Base-by-base conservation (phyloP, 2,888 invertebrate species). In the Spodoptera littoralis region DNA sequence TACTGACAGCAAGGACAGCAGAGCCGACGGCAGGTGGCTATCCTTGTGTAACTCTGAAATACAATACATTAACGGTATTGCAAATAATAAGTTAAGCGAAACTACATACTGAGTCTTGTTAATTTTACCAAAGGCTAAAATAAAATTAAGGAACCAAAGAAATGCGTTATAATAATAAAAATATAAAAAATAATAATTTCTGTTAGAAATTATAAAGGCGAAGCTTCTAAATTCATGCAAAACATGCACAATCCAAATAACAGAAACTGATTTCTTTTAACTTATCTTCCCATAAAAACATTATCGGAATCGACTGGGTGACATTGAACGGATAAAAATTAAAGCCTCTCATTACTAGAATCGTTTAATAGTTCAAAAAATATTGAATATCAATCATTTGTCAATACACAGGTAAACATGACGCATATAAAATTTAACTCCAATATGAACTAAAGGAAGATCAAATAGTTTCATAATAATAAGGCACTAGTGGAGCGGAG, bases 121-220 rank as follows among this genome's bases (percentile, higher is more conserved):
- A 95, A 90, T 95, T 93, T 92, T 96, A 93, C 81, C 95, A 86
- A 84, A 93, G 92, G 94, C 93, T 92, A 91, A 91, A 82, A 90
- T 92, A 90, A 92, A 91, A 93, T 93, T 92, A 94, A 94, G 94
- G 94, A 94, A 94, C 94, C 94, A 94, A 94, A 94, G 94, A 94
- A 94, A 94, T 94, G 94, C 94, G 94, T 94, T 94, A 94, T 89
- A 88, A 89, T 91, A 90, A 90, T 88, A 88, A 88, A 84, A 84
- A 84, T 77, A 85, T 81, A 84, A 84, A 81, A 79, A 84, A 82
- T 77, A 82, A 89, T 86, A 90, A 89, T 90, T 85, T 92, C 92
- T 84, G 94, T 94, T 94, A 94, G 93, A 92, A 91, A 92, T 91
- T 84, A 89, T 92, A 90, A 83, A 93, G 94, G 94, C 94, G 92